A percentile compares a stretch with the other conserved stretches of the same genome.
Conservation (phyloP, 2,888 invertebrate genomes). For the Megamerina dolium region DNA sequence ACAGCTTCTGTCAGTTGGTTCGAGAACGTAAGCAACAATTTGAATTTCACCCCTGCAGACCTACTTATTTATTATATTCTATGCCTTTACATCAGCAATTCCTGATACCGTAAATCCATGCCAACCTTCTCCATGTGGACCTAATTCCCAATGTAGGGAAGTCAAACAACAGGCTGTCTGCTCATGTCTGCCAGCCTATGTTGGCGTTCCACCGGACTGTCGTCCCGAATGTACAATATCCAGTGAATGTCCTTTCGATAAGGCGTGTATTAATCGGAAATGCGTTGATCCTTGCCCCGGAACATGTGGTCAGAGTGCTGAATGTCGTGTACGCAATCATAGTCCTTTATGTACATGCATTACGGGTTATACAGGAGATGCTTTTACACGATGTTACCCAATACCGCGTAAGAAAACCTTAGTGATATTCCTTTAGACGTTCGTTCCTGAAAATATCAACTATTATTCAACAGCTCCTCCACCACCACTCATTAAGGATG, state of each 20-base stretch:
- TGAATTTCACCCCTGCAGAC: too few relatives aligned
- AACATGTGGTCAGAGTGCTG: conserved; percentile 69
- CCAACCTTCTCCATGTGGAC: conserved; percentile 59
- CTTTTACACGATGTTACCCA: conserved; percentile 55
- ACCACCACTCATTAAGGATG: conserved; percentile 26
- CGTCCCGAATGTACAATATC: conserved; percentile 73
- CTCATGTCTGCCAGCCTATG: conserved; percentile 57
- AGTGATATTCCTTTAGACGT: too few relatives aligned
- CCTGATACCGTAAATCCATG: conserved; percentile 52
- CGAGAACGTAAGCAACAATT: conserved; percentile 50
- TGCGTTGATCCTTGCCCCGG: conserved; percentile 67
- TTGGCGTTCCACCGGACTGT: conserved; percentile 65
- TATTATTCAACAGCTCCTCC: conserved; percentile 18
- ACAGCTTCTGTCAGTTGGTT: conserved; percentile 55
- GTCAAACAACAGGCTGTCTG: conserved; percentile 55
- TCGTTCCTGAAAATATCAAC: too few relatives aligned
- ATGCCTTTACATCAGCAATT: conserved; percentile 29
- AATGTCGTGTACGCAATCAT: conserved; percentile 54
- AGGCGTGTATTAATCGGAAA: conserved; percentile 61
- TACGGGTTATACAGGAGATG: conserved; percentile 62
- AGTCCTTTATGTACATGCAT: conserved; percentile 67
- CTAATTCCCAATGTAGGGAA: conserved; percentile 59
- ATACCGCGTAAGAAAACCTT: conserved; percentile 51
- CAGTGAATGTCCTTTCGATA: conserved; percentile 57
- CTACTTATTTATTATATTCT: background rate